Evolutionary conservation across 2,888 invertebrate genomes (phyloP), one percentile per base, ranked within the genome.

Genomic region (Acronicta aceris): DNA sequence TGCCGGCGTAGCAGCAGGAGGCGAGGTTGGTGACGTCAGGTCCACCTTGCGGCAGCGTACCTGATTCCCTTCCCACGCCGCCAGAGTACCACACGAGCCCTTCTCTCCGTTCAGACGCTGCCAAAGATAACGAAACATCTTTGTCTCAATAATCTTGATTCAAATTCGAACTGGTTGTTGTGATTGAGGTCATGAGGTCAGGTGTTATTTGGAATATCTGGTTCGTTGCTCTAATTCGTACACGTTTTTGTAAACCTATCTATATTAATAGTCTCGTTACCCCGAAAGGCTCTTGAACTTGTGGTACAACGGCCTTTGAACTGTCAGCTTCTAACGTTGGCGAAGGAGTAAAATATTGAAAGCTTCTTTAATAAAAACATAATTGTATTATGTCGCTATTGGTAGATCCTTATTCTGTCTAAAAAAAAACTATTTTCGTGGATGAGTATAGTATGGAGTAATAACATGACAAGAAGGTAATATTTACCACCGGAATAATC

Each of bases 31-130:
- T 0, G 94, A 93, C 1, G 94, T 93, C 6, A 94, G 81, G 68
- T 94, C 94, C 42, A 95, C 95, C 84, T 96, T 96, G 59, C 96
- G 95, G 81, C 96, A 96, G 38, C 96, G 88, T 27, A 96, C 96
- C 6, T 95, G 95, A 46, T 95, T 95, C 6, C 95, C 95, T 68
- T 96, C 96, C 96, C 96, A 96, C n/a, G 95, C 96, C 0, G 96
- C 96, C 40, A 96, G 95, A n/a, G 96, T 96, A 73, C 96, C 95
- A 79, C 95, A 96, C 55, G 96, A 96, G 43, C 96, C 96, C 82
- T 96, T 96, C 81, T 96, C 96, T 80, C 96, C 95, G 68, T 96
- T 96, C 64, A 96, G 89, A 74, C 96, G 95, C 97, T 96, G 86
- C 54, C 81, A 78, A 51, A 81, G 74, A 71, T 79, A 81, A 73